Conservation (phyloP, 2,888 invertebrate species). For the Incurvaria masculella region DNA sequence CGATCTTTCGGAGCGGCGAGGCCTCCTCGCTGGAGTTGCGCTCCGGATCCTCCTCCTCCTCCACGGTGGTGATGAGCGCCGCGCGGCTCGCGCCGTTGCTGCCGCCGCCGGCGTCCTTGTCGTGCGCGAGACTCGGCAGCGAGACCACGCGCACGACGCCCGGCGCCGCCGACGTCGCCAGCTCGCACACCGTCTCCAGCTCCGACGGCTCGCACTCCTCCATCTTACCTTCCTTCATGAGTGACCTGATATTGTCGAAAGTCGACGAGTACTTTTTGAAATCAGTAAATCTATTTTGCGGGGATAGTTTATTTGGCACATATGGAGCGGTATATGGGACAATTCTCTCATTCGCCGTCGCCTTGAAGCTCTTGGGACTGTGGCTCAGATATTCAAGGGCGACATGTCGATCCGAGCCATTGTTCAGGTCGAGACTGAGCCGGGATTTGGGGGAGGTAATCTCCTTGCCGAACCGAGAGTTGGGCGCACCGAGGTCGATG, state of each 20-base stretch:
- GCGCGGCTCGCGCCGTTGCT: slow-evolving; percentile 51
- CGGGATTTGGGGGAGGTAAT: slow-evolving; percentile 59
- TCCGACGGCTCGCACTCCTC: slow-evolving; percentile 51
- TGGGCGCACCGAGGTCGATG: slow-evolving; percentile 63
- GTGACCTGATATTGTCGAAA: slow-evolving; percentile 72
- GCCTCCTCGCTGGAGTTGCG: slow-evolving; percentile 60
- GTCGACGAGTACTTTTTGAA: slow-evolving; percentile 71
- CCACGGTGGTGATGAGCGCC: slow-evolving; percentile 66
- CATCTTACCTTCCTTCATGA: slow-evolving; percentile 68
- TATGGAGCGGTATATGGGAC: slow-evolving; percentile 27
- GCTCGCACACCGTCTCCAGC: slow-evolving; percentile 60
- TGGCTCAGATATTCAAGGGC: slow-evolving; percentile 45
- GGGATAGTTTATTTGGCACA: slow-evolving; percentile 46
- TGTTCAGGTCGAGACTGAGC: slow-evolving; percentile 60
- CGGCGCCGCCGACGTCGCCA: slow-evolving; percentile 57
- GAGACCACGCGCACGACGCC: slow-evolving; percentile 67
- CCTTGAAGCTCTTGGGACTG: slow-evolving; percentile 48
- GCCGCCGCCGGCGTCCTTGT: slow-evolving; percentile 38
- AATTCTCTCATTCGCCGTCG: slow-evolving; percentile 30
- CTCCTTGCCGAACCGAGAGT: slow-evolving; percentile 55
- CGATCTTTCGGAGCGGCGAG: slow-evolving; percentile 67
- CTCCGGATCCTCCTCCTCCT: slow-evolving; percentile 68
- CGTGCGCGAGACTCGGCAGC: slow-evolving; percentile 55
- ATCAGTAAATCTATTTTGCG: slow-evolving; percentile 57
- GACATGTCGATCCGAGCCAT: slow-evolving; percentile 45